phyloP scores from a whole-genome alignment of 1,140 invertebrate species.

The Drosophila fuyamai region DNA sequence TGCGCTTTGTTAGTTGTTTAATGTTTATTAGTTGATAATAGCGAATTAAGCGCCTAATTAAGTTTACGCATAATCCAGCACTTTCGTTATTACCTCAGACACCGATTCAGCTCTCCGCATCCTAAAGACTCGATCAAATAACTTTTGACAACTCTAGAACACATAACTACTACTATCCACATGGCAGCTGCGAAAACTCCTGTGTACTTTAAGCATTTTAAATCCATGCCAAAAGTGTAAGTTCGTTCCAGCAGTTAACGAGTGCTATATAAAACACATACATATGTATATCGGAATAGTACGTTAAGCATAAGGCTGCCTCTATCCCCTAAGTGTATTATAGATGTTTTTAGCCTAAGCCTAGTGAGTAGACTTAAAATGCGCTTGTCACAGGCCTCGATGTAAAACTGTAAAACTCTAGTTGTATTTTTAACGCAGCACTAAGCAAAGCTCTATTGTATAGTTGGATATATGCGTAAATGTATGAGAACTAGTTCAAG shows the following conservation, averaged over 20 bases:
- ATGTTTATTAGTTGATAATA: conserved; percentile 54
- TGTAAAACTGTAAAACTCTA: conserved; percentile 47
- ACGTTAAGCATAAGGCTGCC: conserved; percentile 56
- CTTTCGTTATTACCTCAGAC: conserved; percentile 48
- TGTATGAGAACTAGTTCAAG: conserved; percentile 63
- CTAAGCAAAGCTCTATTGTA: conserved; percentile 72
- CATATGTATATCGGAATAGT: conserved; percentile 13
- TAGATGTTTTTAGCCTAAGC: conserved; percentile 64
- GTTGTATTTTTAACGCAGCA: conserved; percentile 53
- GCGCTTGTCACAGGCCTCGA: conserved; percentile 8
- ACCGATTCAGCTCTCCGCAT: conserved; percentile 16
- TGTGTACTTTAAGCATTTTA: conserved; percentile 13
- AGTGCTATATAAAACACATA: conserved; percentile 36
- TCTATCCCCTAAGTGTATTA: conserved; percentile 57
- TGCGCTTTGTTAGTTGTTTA: conserved; percentile 79
- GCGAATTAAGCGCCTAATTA: conserved; percentile 40
- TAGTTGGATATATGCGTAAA: conserved; percentile 68
- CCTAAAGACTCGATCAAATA: conserved; percentile 21
- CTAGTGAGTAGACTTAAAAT: conserved; percentile 11
- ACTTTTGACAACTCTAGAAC: conserved; percentile 11
- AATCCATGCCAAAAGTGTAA: conserved; percentile 65
- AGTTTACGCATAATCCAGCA: conserved; percentile 28
- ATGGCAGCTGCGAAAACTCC: conserved; percentile 4
- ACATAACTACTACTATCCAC: conserved; percentile 26
- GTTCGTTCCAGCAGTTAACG: conserved; percentile 39